Percentiles rank a stretch among this genome's conserved stretches.
Evolutionary conservation across 2,797 vertebrate genomes (phyloP).

Genomic region (Dendrocincla tyrannina): DNA sequence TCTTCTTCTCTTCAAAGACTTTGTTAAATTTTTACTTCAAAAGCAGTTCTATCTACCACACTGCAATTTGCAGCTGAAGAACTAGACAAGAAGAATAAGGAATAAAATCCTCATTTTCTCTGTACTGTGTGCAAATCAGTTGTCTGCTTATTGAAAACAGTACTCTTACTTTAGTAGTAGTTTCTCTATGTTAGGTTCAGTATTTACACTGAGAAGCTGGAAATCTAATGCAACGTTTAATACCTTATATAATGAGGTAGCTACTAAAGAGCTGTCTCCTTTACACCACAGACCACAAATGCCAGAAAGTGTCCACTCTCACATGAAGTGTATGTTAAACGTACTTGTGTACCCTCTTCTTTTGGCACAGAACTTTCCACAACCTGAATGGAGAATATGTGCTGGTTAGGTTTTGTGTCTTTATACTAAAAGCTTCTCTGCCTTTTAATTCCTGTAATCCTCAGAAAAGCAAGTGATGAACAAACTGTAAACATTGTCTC

Average conservation of each 20-base stretch:
- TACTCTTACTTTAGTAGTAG: neutral
- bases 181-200: neutral
- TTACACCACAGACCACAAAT: neutral
- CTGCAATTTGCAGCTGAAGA: neutral
- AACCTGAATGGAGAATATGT: neutral
- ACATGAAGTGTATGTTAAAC: neutral
- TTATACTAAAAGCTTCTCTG: neutral
- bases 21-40: neutral
- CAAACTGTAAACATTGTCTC: neutral
- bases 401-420: neutral
- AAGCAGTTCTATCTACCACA: neutral
- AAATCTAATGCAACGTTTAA: neutral
- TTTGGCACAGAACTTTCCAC: neutral
- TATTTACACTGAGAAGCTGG: neutral
- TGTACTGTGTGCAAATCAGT: neutral
- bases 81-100: neutral
- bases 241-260: neutral
- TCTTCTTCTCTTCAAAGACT: neutral
- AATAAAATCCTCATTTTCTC: neutral
- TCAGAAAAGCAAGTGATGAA: neutral
- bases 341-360: neutral
- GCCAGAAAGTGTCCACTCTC: neutral
- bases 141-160: neutral
- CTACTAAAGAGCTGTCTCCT: neutral
- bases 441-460: neutral